phyloP scores from a whole-genome alignment of 1,140 invertebrate species.

The Aporrectodea caliginosa region DNA sequence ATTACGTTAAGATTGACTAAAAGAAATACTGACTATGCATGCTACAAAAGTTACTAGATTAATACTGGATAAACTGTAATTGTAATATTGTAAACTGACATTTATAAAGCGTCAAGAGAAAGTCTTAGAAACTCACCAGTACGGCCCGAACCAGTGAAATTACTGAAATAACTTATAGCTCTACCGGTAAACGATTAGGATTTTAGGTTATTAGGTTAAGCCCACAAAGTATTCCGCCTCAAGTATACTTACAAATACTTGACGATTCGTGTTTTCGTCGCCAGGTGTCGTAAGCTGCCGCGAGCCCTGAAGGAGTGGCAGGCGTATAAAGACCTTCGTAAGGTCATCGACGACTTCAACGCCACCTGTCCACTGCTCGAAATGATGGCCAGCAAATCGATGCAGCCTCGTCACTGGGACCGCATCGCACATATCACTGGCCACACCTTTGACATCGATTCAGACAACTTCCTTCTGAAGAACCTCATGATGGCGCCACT shows the following conservation, averaged over 20 bases:
- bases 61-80: too few relatives aligned
- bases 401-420: constrained; percentile 95
- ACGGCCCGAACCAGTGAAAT: neutral
- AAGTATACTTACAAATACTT: too few relatives aligned
- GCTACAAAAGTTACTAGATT: too few relatives aligned
- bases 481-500: constrained; percentile 91
- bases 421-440: constrained; percentile 86
- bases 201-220: neutral
- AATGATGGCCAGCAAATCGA: constrained; percentile 95
- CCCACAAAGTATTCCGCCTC: too few relatives aligned
- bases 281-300: constrained; percentile 76
- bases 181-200: neutral
- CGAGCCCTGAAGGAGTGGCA: constrained; percentile 97
- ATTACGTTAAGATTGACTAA: too few relatives aligned
- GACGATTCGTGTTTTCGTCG: constrained; percentile 50
- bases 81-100: too few relatives aligned
- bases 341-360: constrained; percentile 96
- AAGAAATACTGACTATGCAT: too few relatives aligned
- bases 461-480: constrained; percentile 88
- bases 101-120: too few relatives aligned
- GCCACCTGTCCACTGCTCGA: constrained; percentile 93
- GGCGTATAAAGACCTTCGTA: constrained; percentile 89
- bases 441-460: constrained; percentile 85
- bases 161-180: neutral
- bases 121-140: neutral